A percentile compares a stretch with the other conserved stretches of the same genome.
Evolutionary conservation across 2,113 vertebrate species (phyloP).

Genomic region (Grammomys surdaster): DNA sequence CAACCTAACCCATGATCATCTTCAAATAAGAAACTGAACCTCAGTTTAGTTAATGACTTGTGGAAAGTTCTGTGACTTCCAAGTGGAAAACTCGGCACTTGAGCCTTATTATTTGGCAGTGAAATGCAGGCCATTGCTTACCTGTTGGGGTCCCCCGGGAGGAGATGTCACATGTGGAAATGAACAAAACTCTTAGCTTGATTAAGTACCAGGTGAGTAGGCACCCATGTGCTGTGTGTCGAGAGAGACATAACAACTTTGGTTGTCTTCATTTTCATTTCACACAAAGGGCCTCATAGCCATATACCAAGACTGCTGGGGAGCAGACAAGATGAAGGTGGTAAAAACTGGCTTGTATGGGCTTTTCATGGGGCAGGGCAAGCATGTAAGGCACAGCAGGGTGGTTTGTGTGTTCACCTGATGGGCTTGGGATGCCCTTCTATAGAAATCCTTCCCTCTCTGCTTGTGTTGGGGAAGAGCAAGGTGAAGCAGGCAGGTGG

Average conservation of each 20-base stretch:
- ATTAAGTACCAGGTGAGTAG: background rate
- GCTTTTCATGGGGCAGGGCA: background rate
- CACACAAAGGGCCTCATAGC: background rate
- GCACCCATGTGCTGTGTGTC: background rate
- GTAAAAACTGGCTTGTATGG: background rate
- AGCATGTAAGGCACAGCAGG: background rate
- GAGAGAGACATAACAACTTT: background rate
- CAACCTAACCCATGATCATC: background rate
- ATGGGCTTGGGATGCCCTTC: background rate
- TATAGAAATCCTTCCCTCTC: slow-evolving; percentile 40
- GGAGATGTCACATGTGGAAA: background rate
- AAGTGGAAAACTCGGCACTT: background rate
- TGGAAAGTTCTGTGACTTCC: background rate
- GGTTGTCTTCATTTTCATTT: background rate
- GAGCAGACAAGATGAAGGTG: background rate
- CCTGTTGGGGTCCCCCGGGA: background rate
- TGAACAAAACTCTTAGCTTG: background rate
- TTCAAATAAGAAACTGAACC: slow-evolving; percentile 12
- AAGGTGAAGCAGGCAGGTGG: slow-evolving; percentile 68
- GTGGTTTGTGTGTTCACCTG: background rate
- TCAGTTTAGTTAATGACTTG: background rate
- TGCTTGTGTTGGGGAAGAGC: slow-evolving; percentile 65
- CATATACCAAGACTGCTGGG: background rate
- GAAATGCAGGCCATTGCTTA: background rate
- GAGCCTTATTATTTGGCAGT: background rate